Percentiles rank a stretch among this genome's conserved stretches.
Conservation (phyloP, 2,888 invertebrate genomes). For the Drosophila pseudotakahashii region DNA sequence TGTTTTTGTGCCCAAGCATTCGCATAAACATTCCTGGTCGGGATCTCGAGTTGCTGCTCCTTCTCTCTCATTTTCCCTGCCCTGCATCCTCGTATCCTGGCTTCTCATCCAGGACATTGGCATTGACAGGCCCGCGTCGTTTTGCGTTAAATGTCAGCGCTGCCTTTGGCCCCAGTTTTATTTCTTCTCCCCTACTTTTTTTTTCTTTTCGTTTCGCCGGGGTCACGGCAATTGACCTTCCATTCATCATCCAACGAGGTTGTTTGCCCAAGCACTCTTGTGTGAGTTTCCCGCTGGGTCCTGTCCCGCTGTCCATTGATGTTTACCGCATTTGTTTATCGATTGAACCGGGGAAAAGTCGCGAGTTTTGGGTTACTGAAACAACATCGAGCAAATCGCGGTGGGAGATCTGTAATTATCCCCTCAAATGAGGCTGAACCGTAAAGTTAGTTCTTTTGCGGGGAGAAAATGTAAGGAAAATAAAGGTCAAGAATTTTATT, state of each 20-base stretch:
- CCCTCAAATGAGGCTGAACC: constrained; percentile 67
- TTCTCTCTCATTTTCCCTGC: background rate
- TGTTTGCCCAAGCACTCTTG: constrained; percentile 63
- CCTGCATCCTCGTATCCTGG: background rate
- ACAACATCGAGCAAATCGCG: constrained; percentile 45
- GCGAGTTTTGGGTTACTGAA: constrained; percentile 65
- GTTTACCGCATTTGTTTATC: constrained; percentile 74
- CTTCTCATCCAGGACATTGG: constrained; percentile 64
- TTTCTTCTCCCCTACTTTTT: background rate
- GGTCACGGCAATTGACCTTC: constrained; percentile 77
- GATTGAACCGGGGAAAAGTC: constrained; percentile 45
- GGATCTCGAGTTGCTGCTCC: constrained; percentile 39
- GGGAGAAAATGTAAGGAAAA: background rate
- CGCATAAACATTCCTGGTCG: constrained; percentile 72
- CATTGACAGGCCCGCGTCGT: constrained; percentile 71
- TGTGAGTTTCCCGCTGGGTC: constrained; percentile 33
- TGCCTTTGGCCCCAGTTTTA: constrained; percentile 20
- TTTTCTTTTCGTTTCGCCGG: constrained; percentile 23
- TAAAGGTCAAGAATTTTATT: too few relatives aligned
- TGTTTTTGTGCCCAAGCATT: constrained; percentile 74
- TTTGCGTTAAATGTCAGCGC: constrained; percentile 70
- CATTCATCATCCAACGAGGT: constrained; percentile 66
- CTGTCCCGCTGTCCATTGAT: constrained; percentile 54
- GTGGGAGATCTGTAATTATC: constrained; percentile 60
- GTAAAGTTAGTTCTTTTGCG: background rate